These are phyloP conservation scores for Macrostomum lignano DNA, from an alignment of 1,140 invertebrate genomes.

Conservation along the genomic window DNA sequence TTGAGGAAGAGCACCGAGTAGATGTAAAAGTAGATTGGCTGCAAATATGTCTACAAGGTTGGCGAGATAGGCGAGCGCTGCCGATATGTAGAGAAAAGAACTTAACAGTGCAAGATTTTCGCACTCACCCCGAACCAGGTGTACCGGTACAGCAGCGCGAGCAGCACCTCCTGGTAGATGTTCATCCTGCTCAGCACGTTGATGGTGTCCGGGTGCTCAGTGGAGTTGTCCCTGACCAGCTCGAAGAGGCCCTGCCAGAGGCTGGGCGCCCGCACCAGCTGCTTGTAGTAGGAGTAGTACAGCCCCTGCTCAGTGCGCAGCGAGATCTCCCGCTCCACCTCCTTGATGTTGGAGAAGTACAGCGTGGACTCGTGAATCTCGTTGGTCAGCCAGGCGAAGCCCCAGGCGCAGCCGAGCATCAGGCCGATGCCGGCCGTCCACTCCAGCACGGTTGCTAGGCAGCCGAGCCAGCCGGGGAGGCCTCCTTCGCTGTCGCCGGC, in stretches of 20 bases:
- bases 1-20: slow-evolving; percentile 26
- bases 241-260: slow-evolving; percentile 19
- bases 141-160: slow-evolving; percentile 27
- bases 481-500: too few species aligned
- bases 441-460: too few species aligned
- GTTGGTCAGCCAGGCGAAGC: slow-evolving; percentile 12
- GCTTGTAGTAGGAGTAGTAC: slow-evolving; percentile 32
- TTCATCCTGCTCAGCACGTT: slow-evolving; percentile 31
- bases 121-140: too few species aligned
- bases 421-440: slow-evolving; percentile 8
- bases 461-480: too few species aligned
- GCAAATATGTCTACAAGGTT: slow-evolving; percentile 11
- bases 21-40: slow-evolving; percentile 29
- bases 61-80: background rate
- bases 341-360: slow-evolving; percentile 30
- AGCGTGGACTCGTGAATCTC: slow-evolving; percentile 26
- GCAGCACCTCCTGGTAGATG: slow-evolving; percentile 30
- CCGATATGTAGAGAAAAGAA: slow-evolving; percentile 5
- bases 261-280: slow-evolving; percentile 22
- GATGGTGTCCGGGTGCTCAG: slow-evolving; percentile 28
- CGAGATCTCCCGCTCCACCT: slow-evolving; percentile 29
- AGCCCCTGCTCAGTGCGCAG: slow-evolving; percentile 31
- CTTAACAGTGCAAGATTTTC: too few species aligned
- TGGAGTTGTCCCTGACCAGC: slow-evolving; percentile 25
- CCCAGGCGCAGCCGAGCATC: slow-evolving; percentile 8